Evolutionary conservation across 2,888 invertebrate genomes (phyloP), one percentile per base, ranked within the genome.

Genomic region (Octonoba sinensis): DNA sequence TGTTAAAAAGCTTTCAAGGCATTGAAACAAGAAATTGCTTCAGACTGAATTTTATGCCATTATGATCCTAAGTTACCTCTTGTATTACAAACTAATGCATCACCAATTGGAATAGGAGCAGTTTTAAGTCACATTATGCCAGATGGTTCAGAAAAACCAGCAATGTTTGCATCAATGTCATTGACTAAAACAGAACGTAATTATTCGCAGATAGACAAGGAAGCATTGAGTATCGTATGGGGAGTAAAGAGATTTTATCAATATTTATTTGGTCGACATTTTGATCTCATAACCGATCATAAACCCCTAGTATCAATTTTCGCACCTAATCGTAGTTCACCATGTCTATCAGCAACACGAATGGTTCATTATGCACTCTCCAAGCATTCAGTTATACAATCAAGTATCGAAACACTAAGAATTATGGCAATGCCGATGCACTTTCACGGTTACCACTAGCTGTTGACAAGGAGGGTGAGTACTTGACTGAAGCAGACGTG

Each of bases 141-240:
- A 24, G 86, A 88, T 84, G 87, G 87, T 18, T 77, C 83, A 15
- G 88, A 89, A 76, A 81, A 86, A 82, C 89, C 89, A 3, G 88
- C 89, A 44, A 86, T 86, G 0, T 89, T 87, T 84, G 89, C 88
- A n/a, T n/a, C n/a, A n/a, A n/a, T n/a, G n/a, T n/a, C n/a, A n/a
- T n/a, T n/a, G n/a, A n/a, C n/a, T n/a, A 0, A 36, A 51, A 78
- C 87, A 6, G 87, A 88, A 82, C 81, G 85, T 54, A 86, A 86
- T 20, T 88, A 88, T 84, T 86, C 87, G 16, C 87, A 88, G 84
- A 83, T 88, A 16, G 87, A 89, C 67, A 87, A 87, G 83, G 88
- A 89, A 85, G 88, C 87, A 2, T 84, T 86, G 22, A 86, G 86
- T 57, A 66, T 87, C 46, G 81, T 86, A 36, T 87, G 85, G 85